phyloP scores from a whole-genome alignment of 2,113 vertebrate species.

The Isurus oxyrinchus region DNA sequence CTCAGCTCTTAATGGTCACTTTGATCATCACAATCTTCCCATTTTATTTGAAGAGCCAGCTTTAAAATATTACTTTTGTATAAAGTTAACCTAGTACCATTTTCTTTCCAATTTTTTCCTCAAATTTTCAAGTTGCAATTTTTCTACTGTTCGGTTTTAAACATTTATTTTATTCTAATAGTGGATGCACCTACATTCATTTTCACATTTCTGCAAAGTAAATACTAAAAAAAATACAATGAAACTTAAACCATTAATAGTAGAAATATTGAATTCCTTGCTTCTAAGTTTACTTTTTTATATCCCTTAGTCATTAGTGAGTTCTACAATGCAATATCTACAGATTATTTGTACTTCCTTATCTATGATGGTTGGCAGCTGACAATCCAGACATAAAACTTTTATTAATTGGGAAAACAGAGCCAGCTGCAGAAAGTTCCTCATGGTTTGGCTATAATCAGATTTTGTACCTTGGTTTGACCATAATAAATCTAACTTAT shows the following conservation, averaged over 20 bases:
- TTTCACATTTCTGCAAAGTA: neutral
- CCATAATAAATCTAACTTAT: conserved; percentile 25
- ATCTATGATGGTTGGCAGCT: conserved; percentile 36
- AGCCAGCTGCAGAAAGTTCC: conserved; percentile 29
- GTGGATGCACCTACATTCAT: neutral
- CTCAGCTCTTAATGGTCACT: neutral
- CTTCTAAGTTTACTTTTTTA: neutral
- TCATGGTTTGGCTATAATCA: neutral
- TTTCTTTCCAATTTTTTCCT: neutral
- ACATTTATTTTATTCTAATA: neutral
- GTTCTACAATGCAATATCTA: neutral
- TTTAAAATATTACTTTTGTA: neutral
- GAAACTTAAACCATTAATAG: neutral
- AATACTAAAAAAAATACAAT: neutral
- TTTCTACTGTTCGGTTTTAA: neutral
- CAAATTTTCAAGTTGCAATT: neutral
- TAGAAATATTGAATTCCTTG: neutral
- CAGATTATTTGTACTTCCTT: conserved; percentile 33
- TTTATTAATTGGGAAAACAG: conserved; percentile 14
- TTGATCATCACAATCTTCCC: neutral
- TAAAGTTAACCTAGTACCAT: neutral
- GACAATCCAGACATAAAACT: conserved; percentile 14
- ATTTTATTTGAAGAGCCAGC: neutral
- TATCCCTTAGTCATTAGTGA: neutral
- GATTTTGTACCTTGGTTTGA: conserved; percentile 13